Base-by-base conservation (phyloP, 2,797 vertebrate genomes). In the Acanthurus leucopareius region DNA sequence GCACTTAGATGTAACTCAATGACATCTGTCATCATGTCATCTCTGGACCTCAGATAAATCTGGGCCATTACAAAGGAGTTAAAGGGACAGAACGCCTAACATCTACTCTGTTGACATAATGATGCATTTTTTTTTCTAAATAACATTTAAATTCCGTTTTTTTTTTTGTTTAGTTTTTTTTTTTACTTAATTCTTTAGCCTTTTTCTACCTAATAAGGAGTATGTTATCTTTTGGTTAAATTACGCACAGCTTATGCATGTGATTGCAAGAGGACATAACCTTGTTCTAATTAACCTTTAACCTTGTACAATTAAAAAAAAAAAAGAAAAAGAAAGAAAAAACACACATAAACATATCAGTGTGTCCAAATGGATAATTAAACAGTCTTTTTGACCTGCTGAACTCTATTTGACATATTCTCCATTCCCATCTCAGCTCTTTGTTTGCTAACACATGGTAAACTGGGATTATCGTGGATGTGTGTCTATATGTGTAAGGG, bases 391-490 rank as follows among this genome's bases (percentile, higher is more conserved):
- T 40, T 79, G 40, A 86, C 68, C 57, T 61, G 16, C 45, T 83
- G 56, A 87, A 56, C 73, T 80, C 35, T 28, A 32, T 20, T 22
- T 16, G 10, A 25, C 35, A 32, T 32, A 79, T 77, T 81, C 69
- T 75, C 60, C 6, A 61, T 88, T 83, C 88, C 65, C 67, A 57
- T 60, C 28, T 69, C 5, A 14, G 32, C 58, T 22, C 63, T 61
- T 9, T 82, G 81, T 89, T 90, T 87, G 60, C 82, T 48, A 76
- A 90, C 83, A 81, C 70, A 49, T 60, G 60, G 17, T 82, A 51
- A 86, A 77, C 19, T 40, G 25, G 73, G 88, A 91, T 93, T 90
- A 91, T 32, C 0, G 1, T 58, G 38, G 28, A 47, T 75, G 69
- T 78, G 54, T 79, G 59, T 64, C 44, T 54, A 75, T 63, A 54